Percentiles rank a stretch among this genome's conserved stretches.
These are phyloP conservation scores for Chromis chromis DNA, from an alignment of 2,797 vertebrate genomes.

Conservation along the genomic window DNA sequence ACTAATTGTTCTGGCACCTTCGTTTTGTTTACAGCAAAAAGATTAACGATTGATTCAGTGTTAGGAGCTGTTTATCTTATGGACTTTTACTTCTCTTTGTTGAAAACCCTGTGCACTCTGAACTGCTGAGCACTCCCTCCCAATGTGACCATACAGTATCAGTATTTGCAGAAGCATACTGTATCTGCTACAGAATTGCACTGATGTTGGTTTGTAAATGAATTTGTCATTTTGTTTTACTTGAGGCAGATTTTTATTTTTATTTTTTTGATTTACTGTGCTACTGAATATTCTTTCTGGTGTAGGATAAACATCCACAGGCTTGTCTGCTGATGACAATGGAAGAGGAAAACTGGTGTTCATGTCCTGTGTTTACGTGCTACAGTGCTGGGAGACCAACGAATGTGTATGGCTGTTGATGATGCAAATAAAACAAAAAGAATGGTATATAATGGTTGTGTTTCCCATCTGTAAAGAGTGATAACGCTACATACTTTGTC, in stretches of 20 bases:
- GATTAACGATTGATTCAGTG: constrained; percentile 57
- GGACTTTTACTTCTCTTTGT: constrained; percentile 60
- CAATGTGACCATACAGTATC: constrained; percentile 63
- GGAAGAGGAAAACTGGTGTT: constrained; percentile 83
- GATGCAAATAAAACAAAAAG: constrained; percentile 86
- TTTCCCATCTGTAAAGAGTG: constrained; percentile 53
- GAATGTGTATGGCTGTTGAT: constrained; percentile 92
- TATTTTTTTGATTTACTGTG: constrained; percentile 45
- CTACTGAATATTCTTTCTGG: constrained; percentile 56
- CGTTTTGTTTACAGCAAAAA: constrained; percentile 72
- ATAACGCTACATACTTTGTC: constrained; percentile 3
- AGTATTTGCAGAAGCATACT: constrained; percentile 78
- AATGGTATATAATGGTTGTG: constrained; percentile 61
- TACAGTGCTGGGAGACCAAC: constrained; percentile 91
- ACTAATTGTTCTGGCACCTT: constrained; percentile 64
- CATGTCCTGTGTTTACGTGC: constrained; percentile 90
- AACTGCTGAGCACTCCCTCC: constrained; percentile 64
- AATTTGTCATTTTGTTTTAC: constrained; percentile 46
- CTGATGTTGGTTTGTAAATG: constrained; percentile 79
- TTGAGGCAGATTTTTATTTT: constrained; percentile 4
- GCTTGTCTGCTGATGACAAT: constrained; percentile 69
- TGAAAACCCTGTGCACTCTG: constrained; percentile 55
- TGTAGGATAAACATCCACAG: constrained; percentile 57
- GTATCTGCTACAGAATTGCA: constrained; percentile 82
- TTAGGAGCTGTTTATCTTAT: constrained; percentile 60